Evolutionary conservation across 1,140 invertebrate species (phyloP), one percentile per base, ranked within the genome.

Genomic region (Anagrus nilaparvatae): DNA sequence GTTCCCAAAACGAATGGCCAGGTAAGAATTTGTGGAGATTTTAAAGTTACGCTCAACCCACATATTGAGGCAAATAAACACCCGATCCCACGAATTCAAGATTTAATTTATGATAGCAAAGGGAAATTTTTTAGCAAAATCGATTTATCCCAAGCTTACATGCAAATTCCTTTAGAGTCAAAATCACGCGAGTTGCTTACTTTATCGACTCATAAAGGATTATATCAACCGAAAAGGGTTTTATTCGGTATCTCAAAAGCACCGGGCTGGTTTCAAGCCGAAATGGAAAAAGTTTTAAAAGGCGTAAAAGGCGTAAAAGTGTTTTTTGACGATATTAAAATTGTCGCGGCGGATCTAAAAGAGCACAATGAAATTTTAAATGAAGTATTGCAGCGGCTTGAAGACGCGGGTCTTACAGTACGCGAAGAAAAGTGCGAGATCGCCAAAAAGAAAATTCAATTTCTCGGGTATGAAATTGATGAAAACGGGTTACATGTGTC

Each of bases 221-320:
- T 27, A 52, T 63, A 34, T 45, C 23, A 46, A 49, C 40, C 58
- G 51, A 59, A 52, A 47, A 51, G 44, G 44, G 34, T 55, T 44
- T 44, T 46, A 5, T 56, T 52, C 34, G 59, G 58, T 2, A 50
- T 58, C 12, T 53, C 47, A 17, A 29, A 53, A 41, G 53, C 56
- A 35, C 61, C 64, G 13, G 60, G 60, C 10, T 63, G 59, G 34
- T 70, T 68, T 47, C 64, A 69, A 48, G 43, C 50, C 20, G 54
- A 55, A 4, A 68, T 71, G 42, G 58, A 68, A 42, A 37, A 57
- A 5, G 24, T 60, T 19, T 37, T 69, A 19, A 8, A 43, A 17
- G 57, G 53, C 10, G n/a, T n/a, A n/a, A n/a, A n/a, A n/a, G n/a
- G n/a, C n/a, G n/a, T n/a, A n/a, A n/a, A n/a, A n/a, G n/a, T n/a